Evolutionary conservation across 1,140 invertebrate species (phyloP).

Genomic region (Trinorchestia longiramus): DNA sequence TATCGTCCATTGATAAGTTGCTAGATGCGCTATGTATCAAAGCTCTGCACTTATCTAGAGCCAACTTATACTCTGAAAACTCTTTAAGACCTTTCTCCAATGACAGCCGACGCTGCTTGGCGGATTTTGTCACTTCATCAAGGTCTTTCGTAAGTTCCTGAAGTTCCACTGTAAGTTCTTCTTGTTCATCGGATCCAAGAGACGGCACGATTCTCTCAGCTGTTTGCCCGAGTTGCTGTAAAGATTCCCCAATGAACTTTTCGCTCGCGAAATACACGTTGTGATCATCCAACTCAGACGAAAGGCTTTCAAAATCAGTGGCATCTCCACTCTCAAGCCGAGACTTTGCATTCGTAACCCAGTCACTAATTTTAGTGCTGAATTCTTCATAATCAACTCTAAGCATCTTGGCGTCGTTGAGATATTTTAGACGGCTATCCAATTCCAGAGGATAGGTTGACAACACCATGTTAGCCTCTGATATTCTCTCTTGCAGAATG

Average conservation of each 20-base stretch:
- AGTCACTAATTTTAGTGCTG: constrained; percentile 79
- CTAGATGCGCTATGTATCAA: constrained; percentile 81
- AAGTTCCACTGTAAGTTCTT: constrained; percentile 81
- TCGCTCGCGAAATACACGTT: constrained; percentile 87
- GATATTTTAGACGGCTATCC: constrained; percentile 74
- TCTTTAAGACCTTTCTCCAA: constrained; percentile 63
- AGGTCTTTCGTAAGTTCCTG: constrained; percentile 64
- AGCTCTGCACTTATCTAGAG: constrained; percentile 80
- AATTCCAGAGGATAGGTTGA: constrained; percentile 64
- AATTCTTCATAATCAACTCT: constrained; percentile 75
- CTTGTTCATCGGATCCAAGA: constrained; percentile 81
- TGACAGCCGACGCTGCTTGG: constrained; percentile 60
- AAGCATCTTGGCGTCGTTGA: constrained; percentile 83
- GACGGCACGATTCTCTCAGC: constrained; percentile 90
- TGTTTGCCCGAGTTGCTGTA: constrained; percentile 84
- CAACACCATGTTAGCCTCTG: constrained; percentile 66
- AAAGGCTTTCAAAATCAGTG: constrained; percentile 87
- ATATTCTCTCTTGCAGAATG: constrained; percentile 64
- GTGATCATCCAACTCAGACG: constrained; percentile 85
- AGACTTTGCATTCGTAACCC: constrained; percentile 87
- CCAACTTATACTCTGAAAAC: constrained; percentile 77
- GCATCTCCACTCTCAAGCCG: constrained; percentile 83
- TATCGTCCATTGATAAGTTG: constrained; percentile 81
- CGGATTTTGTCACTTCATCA: constrained; percentile 69
- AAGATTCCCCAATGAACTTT: constrained; percentile 81